Conservation (phyloP, 2,797 vertebrate species). For the Ctenochaetus hawaiiensis region DNA sequence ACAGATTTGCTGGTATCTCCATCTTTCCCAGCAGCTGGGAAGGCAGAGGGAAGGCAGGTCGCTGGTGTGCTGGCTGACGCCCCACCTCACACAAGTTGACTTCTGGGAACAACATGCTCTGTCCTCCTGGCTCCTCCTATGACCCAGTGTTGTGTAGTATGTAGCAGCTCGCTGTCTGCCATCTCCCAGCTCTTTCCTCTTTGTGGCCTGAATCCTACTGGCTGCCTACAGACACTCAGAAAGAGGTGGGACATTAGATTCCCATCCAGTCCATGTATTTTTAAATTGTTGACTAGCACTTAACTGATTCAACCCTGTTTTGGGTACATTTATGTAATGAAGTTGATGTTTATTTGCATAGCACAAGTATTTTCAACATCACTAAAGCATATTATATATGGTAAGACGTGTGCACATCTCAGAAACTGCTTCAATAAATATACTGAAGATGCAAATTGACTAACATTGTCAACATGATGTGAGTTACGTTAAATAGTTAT, state of each 20-base stretch:
- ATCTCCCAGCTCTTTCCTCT: constrained; percentile 43
- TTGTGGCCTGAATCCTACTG: constrained; percentile 31
- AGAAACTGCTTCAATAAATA: background rate
- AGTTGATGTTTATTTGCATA: background rate
- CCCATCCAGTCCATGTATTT: constrained; percentile 6
- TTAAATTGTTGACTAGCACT: background rate
- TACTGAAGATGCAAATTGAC: background rate
- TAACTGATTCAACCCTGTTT: background rate
- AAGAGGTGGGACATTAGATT: constrained; percentile 42
- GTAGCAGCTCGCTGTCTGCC: constrained; percentile 46
- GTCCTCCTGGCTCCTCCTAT: constrained; percentile 79
- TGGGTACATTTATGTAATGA: background rate
- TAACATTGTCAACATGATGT: background rate
- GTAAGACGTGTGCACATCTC: background rate
- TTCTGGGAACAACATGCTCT: constrained; percentile 80
- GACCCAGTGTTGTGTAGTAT: constrained; percentile 56
- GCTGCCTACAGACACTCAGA: constrained; percentile 22
- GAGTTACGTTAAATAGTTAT: background rate
- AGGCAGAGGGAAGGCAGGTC: constrained; percentile 76
- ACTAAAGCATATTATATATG: background rate
- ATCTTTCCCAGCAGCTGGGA: constrained; percentile 87
- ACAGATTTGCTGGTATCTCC: constrained; percentile 89
- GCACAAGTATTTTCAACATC: background rate
- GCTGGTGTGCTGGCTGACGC: constrained; percentile 67
- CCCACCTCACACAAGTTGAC: constrained; percentile 72